Evolutionary conservation across 1,140 invertebrate genomes (phyloP).

Genomic region (Drosophila repletoides): DNA sequence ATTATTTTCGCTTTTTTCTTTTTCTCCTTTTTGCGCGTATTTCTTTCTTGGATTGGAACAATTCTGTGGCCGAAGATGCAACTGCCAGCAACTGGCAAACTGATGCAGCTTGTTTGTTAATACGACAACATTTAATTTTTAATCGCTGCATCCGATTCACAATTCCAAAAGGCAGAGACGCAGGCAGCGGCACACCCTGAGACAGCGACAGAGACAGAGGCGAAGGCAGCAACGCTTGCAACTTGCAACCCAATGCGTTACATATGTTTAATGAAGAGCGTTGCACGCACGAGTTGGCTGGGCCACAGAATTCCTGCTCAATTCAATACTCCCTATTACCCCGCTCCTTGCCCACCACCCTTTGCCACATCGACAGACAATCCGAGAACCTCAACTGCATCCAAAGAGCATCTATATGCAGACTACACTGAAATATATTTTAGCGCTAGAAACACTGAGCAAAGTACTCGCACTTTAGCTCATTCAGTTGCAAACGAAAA

Average conservation of each 20-base stretch:
- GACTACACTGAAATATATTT: constrained; percentile 2
- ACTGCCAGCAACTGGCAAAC: constrained; percentile 16
- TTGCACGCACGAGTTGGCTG: constrained; percentile 53
- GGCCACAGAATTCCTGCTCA: constrained; percentile 7
- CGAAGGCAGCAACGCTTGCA: not conserved
- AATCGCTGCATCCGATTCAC: constrained; percentile 68
- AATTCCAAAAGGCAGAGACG: constrained; percentile 7
- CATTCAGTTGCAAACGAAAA: too few species aligned
- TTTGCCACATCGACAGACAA: not conserved
- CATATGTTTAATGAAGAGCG: constrained; percentile 72
- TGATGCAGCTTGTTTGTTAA: constrained; percentile 68
- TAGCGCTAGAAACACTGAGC: not conserved
- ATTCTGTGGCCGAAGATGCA: constrained; percentile 36
- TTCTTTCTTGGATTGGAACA: constrained; percentile 18
- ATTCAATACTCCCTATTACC: not conserved
- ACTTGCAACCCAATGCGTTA: constrained; percentile 61
- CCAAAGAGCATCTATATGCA: not conserved
- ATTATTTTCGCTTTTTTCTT: not conserved
- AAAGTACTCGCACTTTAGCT: too few species aligned
- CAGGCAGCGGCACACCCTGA: not conserved
- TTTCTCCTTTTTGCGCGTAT: constrained; percentile 4
- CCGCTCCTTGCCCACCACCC: not conserved
- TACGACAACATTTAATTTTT: constrained; percentile 78
- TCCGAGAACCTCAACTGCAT: not conserved
- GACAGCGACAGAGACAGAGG: too few species aligned